Evolutionary conservation across 1,140 invertebrate genomes (phyloP), one percentile per base, ranked within the genome.

Genomic region (Lepidotrigona ventralis): DNA sequence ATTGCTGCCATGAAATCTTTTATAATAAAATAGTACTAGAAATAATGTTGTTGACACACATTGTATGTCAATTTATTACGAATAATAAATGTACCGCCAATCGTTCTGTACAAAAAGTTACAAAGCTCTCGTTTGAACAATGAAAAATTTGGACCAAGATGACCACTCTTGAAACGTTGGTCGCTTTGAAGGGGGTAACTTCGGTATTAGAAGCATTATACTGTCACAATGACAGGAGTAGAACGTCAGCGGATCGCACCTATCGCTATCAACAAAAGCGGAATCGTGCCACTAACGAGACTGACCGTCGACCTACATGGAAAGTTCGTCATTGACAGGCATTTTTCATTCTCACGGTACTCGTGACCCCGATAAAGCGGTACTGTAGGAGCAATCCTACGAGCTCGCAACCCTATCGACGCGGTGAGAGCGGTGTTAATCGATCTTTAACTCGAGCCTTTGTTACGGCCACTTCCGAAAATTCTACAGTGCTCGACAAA

Each of bases 261-360:
- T 69, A 23, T 78, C 54, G 26, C 63, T 19, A 58, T 70, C 51
- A 60, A 63, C 66, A 83, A 70, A 78, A 70, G 74, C 53, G 17
- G 54, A 71, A 71, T 70, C n/a, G 39, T 79, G 39, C 26, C 19
- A 19, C 26, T 53, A 71, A 71, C 46, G 46, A 72, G 68, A 46
- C 23, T 83, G 58, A 64, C 66, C 68, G 29, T 21, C 81, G 81
- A 83, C 75, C 81, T 78, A 78, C 54, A 83, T 78, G 23, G 15
- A 69, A 19, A 14, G 56, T 77, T 73, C 58, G 19, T 33, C 51
- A 73, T 84, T 73, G 77, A 68, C 77, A 33, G 29, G 33, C 56
- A 54, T 79, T 84, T 80, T 84, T 80, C 63, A 80, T 72, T 56
- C 29, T 21, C n/a, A 8, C 3, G 58, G 23, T 66, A 75, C 68